Conservation (phyloP, 2,888 invertebrate species). For the Diarsia brunnea region DNA sequence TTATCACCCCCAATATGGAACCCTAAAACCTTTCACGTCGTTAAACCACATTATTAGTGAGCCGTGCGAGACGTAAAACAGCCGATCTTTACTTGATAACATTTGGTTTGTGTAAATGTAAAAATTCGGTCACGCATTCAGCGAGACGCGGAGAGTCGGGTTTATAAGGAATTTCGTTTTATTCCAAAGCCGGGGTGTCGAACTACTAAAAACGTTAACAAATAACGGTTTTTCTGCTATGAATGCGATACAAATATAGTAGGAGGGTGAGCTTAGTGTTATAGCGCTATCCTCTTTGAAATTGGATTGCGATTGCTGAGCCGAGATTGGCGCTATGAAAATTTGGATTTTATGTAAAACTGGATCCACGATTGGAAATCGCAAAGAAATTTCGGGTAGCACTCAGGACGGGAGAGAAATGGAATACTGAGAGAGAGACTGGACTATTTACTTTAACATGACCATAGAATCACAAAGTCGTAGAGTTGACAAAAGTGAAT, state of each 20-base stretch:
- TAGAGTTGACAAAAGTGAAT: conserved; percentile 46
- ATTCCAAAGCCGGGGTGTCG: conserved; percentile 42
- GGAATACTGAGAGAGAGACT: conserved; percentile 41
- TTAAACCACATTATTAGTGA: conserved; percentile 70
- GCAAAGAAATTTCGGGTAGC: conserved; percentile 51
- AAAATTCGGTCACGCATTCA: conserved; percentile 65
- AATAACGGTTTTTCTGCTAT: conserved; percentile 60
- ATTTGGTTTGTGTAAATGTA: conserved; percentile 65
- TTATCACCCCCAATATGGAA: conserved; percentile 64
- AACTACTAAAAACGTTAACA: conserved; percentile 64
- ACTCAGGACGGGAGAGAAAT: conserved; percentile 37
- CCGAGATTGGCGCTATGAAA: conserved; percentile 69
- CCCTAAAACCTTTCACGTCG: conserved; percentile 65
- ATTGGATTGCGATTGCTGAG: conserved; percentile 74
- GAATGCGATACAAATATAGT: conserved; percentile 61
- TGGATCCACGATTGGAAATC: conserved; percentile 58
- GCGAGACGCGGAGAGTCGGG: conserved; percentile 40
- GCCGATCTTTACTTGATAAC: conserved; percentile 69
- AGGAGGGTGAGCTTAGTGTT: conserved; percentile 62
- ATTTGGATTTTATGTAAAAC: conserved; percentile 70
- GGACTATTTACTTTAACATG: conserved; percentile 44
- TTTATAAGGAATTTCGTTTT: conserved; percentile 57
- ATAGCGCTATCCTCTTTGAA: conserved; percentile 67
- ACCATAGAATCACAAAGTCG: conserved; percentile 42
- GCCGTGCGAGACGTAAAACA: conserved; percentile 66